Conservation (phyloP, 2,888 invertebrate genomes). For the Liposcelis brunnea region DNA sequence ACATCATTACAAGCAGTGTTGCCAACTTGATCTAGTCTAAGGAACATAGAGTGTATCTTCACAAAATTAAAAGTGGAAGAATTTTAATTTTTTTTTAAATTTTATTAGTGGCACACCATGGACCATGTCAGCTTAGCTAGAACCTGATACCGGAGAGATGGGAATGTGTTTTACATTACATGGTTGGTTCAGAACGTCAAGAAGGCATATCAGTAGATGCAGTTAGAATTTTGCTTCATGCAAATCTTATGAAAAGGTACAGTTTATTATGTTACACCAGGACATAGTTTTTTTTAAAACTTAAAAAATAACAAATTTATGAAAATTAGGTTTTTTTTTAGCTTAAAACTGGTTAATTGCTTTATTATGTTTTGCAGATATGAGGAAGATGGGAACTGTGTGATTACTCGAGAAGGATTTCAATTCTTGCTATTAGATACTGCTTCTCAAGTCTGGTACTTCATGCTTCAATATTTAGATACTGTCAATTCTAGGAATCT, state of each 20-base stretch:
- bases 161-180: slow-evolving; percentile 93
- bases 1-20: too few relatives aligned
- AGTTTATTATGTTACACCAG: slow-evolving; percentile 15
- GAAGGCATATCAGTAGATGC: slow-evolving; percentile 88
- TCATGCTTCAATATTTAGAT: slow-evolving; percentile 87
- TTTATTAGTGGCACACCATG: slow-evolving; percentile 72
- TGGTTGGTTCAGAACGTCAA: slow-evolving; percentile 82
- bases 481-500: slow-evolving; percentile 76
- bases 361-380: too few relatives aligned
- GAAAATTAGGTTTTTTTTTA: too few relatives aligned
- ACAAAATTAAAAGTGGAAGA: too few relatives aligned
- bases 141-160: slow-evolving; percentile 77
- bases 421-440: slow-evolving; percentile 91
- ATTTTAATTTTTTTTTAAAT: too few relatives aligned
- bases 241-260: slow-evolving; percentile 82
- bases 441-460: slow-evolving; percentile 92
- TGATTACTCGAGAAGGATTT: slow-evolving; percentile 89
- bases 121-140: slow-evolving; percentile 65
- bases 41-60: too few relatives aligned
- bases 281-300: too few relatives aligned
- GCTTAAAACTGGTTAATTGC: too few relatives aligned
- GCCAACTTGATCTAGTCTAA: too few relatives aligned
- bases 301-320: too few relatives aligned
- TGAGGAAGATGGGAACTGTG: slow-evolving; percentile 61
- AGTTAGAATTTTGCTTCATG: slow-evolving; percentile 79